These are phyloP conservation scores for Macaria notata DNA, from an alignment of 2,888 invertebrate genomes.

Conservation along the genomic window DNA sequence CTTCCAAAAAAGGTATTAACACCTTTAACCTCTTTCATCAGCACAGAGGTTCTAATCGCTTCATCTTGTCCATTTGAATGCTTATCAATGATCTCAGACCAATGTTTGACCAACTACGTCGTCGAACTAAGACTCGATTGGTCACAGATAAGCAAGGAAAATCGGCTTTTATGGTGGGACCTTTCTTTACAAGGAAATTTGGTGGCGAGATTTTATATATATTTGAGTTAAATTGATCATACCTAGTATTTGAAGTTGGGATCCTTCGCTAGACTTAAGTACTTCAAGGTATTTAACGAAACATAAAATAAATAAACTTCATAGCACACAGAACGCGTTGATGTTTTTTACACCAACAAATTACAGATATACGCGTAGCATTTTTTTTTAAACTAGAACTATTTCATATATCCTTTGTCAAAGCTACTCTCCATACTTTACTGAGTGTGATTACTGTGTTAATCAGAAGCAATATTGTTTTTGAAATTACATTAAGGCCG, in stretches of 20 bases:
- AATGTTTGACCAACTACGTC: conserved; percentile 17
- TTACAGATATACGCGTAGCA: neutral
- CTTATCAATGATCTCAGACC: conserved; percentile 26
- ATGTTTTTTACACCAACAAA: conserved; percentile 18
- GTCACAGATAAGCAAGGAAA: conserved; percentile 18
- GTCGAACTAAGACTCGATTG: conserved; percentile 16
- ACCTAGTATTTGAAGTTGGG: no score
- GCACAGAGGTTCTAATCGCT: conserved; percentile 5
- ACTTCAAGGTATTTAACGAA: no score
- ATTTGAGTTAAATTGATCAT: no score
- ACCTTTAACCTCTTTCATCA: conserved; percentile 13
- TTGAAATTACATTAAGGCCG: no score
- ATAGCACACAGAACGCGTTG: conserved; percentile 17
- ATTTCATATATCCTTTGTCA: neutral
- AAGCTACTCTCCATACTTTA: no score
- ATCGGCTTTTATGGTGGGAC: conserved; percentile 11
- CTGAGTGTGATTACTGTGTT: no score
- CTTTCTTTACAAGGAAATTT: no score
- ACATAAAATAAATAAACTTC: neutral
- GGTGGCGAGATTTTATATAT: no score
- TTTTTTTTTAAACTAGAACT: neutral
- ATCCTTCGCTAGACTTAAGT: no score
- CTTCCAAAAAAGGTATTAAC: conserved; percentile 9
- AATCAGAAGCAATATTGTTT: no score
- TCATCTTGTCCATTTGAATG: conserved; percentile 17